Percentiles rank a stretch among this genome's conserved stretches.
Evolutionary conservation across 2,888 invertebrate species (phyloP).

Genomic region (Tupiocoris notatus): DNA sequence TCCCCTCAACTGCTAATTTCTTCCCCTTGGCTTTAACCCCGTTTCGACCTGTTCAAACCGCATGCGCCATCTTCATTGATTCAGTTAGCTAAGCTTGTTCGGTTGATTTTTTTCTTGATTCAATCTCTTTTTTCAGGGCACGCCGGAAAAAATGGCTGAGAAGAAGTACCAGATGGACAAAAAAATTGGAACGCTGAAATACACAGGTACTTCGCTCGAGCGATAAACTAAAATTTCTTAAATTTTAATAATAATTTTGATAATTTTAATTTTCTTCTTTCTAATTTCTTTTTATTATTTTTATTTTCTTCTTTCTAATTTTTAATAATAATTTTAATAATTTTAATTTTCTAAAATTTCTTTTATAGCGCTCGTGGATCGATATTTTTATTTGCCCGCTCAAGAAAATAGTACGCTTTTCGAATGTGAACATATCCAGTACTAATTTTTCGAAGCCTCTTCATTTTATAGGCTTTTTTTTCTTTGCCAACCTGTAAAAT

Average conservation of each 20-base stretch:
- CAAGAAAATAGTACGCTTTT: no score
- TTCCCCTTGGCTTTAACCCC: constrained; percentile 3
- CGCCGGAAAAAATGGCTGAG: constrained; percentile 25
- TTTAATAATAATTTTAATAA: no score
- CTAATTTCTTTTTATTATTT: no score
- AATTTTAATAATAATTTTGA: neutral
- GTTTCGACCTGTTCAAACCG: constrained; percentile 14
- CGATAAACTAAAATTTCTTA: neutral
- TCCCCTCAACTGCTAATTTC: neutral
- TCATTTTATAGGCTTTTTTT: no score
- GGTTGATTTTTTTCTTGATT: neutral
- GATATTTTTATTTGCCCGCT: no score
- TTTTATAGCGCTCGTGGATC: no score
- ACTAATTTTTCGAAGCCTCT: no score
- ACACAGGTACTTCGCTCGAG: constrained; percentile 46
- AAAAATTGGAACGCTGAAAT: constrained; percentile 43
- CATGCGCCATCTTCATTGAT: constrained; percentile 26
- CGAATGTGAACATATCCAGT: no score
- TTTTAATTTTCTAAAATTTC: no score
- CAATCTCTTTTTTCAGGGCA: constrained; percentile 3
- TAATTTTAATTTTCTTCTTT: no score
- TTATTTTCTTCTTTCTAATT: no score
- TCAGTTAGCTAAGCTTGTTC: neutral
- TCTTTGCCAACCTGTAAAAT: no score
- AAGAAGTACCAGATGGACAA: constrained; percentile 46